phyloP scores from a whole-genome alignment of 2,888 invertebrate species.

The Eupithecia abbreviata region DNA sequence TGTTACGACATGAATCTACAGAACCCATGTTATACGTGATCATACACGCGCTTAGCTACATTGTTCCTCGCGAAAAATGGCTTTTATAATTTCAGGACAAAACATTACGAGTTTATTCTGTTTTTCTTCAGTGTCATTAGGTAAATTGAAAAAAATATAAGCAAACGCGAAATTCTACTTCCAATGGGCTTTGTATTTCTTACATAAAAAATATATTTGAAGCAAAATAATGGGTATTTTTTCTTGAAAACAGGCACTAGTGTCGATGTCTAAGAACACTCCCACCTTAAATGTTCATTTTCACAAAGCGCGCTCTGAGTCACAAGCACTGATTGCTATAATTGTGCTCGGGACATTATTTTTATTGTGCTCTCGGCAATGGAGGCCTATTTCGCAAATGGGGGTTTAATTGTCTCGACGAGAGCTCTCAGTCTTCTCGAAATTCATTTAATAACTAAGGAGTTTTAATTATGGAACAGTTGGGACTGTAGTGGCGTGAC shows the following conservation, averaged over 20 bases:
- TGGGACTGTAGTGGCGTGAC: slow-evolving; percentile 49
- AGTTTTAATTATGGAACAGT: slow-evolving; percentile 61
- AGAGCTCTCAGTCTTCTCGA: slow-evolving; percentile 59
- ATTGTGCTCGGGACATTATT: slow-evolving; percentile 44
- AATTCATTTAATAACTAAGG: slow-evolving; percentile 60
- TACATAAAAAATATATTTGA: neutral
- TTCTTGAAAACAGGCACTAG: neutral
- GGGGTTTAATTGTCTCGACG: slow-evolving; percentile 63
- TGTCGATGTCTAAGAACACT: slow-evolving; percentile 15
- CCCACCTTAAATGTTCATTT: slow-evolving; percentile 31
- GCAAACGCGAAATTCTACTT: neutral
- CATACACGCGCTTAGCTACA: neutral
- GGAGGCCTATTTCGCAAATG: slow-evolving; percentile 58
- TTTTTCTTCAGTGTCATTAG: neutral
- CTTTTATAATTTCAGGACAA: neutral
- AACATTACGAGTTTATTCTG: neutral
- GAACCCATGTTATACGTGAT: neutral
- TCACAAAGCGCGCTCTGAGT: slow-evolving; percentile 31
- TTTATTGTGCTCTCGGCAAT: slow-evolving; percentile 45
- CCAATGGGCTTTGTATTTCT: neutral
- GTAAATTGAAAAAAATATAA: neutral
- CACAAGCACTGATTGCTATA: slow-evolving; percentile 44
- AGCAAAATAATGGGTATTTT: neutral
- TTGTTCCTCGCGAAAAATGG: neutral
- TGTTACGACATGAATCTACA: neutral